Evolutionary conservation across 2,888 invertebrate genomes (phyloP).

Genomic region (Nymphalis urticae): DNA sequence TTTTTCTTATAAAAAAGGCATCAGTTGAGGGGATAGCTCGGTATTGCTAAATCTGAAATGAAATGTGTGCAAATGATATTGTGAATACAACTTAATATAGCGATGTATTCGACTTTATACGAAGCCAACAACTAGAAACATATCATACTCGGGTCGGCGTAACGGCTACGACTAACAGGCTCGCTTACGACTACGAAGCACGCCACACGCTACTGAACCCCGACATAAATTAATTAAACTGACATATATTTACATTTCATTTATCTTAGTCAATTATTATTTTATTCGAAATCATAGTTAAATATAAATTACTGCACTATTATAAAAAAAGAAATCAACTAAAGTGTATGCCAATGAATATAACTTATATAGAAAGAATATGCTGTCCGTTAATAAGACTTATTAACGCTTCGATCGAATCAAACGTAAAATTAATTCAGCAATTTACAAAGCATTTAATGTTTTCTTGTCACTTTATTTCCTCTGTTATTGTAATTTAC

Average conservation of each 20-base stretch:
- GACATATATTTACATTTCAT: slow-evolving; percentile 64
- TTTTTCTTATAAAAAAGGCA: slow-evolving; percentile 42
- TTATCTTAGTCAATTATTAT: slow-evolving; percentile 40
- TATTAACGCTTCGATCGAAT: background rate
- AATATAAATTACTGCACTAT: slow-evolving; percentile 12
- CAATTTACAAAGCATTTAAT: slow-evolving; percentile 52
- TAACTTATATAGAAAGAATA: slow-evolving; percentile 12
- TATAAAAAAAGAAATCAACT: background rate
- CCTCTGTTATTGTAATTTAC: slow-evolving; percentile 20
- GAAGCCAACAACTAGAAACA: slow-evolving; percentile 15
- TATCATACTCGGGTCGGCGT: slow-evolving; percentile 13
- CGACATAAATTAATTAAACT: slow-evolving; percentile 68
- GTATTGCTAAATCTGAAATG: slow-evolving; percentile 11
- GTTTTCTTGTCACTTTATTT: slow-evolving; percentile 36
- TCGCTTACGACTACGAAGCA: slow-evolving; percentile 19
- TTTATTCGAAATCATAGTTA: slow-evolving; percentile 35
- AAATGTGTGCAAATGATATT: slow-evolving; percentile 10
- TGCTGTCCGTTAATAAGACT: slow-evolving; percentile 24
- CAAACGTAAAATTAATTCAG: slow-evolving; percentile 27
- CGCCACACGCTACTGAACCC: slow-evolving; percentile 36
- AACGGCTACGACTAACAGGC: slow-evolving; percentile 11
- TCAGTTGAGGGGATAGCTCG: slow-evolving; percentile 38
- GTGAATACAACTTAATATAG: slow-evolving; percentile 6
- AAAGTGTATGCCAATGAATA: background rate
- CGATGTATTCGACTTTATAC: background rate